Conservation (phyloP, 2,113 vertebrate species). For the Phrynosoma platyrhinos region DNA sequence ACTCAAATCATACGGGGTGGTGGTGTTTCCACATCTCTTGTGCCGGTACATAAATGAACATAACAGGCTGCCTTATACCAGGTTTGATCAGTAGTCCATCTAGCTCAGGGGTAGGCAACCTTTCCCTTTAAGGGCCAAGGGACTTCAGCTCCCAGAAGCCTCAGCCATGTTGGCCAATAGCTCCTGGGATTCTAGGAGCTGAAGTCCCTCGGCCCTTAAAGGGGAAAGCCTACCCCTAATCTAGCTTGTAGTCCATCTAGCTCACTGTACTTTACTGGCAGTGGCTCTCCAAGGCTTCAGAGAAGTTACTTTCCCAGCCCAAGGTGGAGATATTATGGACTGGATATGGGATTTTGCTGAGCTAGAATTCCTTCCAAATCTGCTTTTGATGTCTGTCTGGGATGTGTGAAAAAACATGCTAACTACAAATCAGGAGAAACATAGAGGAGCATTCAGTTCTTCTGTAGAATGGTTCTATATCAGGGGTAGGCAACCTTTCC, state of each 20-base stretch:
- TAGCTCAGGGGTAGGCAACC: no score
- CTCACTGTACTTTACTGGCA: background rate
- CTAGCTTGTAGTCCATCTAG: background rate
- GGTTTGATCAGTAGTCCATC: background rate
- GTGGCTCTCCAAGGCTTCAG: background rate
- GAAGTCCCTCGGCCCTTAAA: no score
- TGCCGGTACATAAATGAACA: background rate
- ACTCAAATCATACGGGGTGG: background rate
- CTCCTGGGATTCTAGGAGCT: no score
- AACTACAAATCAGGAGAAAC: background rate
- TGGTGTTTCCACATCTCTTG: background rate
- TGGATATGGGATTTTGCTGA: background rate
- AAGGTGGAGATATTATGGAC: background rate
- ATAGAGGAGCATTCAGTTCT: no score
- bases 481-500: no score
- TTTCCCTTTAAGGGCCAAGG: no score
- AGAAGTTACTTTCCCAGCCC: background rate
- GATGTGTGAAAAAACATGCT: background rate
- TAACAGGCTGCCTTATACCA: background rate
- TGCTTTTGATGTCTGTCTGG: background rate
- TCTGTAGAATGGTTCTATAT: no score
- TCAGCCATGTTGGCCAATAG: no score
- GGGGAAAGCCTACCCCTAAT: no score
- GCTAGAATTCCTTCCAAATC: background rate
- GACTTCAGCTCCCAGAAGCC: no score